phyloP scores from a whole-genome alignment of 2,797 vertebrate genomes.

The Enoplosus armatus region DNA sequence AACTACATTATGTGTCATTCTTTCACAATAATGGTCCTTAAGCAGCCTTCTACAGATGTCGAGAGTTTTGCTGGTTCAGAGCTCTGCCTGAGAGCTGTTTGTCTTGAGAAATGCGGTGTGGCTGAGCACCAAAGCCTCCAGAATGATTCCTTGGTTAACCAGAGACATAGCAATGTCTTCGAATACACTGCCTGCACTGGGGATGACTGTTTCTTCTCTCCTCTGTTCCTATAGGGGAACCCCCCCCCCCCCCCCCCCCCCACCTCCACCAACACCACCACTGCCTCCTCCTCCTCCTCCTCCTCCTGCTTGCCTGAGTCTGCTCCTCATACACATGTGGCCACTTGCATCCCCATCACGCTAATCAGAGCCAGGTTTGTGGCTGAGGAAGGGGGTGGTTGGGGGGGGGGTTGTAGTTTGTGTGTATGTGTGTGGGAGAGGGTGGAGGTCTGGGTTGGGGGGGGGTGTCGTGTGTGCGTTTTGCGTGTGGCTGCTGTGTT shows the following conservation, averaged over 20 bases:
- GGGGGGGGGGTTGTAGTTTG: conserved; percentile 19
- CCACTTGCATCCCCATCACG: conserved; percentile 80
- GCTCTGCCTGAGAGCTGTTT: conserved; percentile 71
- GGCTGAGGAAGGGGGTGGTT: conserved; percentile 57
- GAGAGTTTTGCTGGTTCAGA: conserved; percentile 38
- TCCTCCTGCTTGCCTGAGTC: conserved; percentile 59
- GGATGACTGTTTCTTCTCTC: conserved; percentile 70
- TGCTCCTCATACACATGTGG: conserved; percentile 78
- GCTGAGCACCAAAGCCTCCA: conserved; percentile 71
- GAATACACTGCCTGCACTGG: conserved; percentile 61
- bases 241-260: conserved; percentile 48
- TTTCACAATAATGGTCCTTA: conserved; percentile 54
- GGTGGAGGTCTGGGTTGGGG: conserved; percentile 1
- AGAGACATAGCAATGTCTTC: conserved; percentile 74
- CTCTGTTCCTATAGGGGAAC: conserved; percentile 69
- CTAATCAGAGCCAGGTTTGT: conserved; percentile 89
- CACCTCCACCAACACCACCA: conserved; percentile 31
- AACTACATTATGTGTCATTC: conserved; percentile 42
- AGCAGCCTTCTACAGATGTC: conserved; percentile 47
- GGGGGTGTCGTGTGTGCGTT: conserved; percentile 72
- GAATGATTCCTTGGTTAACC: conserved; percentile 79
- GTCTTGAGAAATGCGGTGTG: conserved; percentile 78
- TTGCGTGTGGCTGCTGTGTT: conserved; percentile 88
- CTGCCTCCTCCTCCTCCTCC: conserved; percentile 49
- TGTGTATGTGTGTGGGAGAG: conserved; percentile 43